Evolutionary conservation across 2,888 invertebrate species (phyloP).

Genomic region (Epsilonema sp.): DNA sequence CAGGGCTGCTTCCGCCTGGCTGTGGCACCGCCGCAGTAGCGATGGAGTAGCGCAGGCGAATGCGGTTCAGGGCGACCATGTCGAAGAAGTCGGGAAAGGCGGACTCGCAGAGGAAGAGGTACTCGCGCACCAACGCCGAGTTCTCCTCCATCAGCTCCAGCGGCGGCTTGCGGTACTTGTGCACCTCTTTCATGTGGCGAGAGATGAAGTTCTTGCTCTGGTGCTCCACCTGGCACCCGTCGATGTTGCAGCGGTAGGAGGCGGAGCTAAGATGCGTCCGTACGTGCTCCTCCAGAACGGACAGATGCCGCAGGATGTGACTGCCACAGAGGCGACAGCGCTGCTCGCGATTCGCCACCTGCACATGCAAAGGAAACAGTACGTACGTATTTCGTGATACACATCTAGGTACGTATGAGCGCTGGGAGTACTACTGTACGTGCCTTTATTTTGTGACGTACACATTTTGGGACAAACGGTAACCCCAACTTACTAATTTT

Average conservation of each 20-base stretch:
- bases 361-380: no score
- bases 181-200: constrained; percentile 12
- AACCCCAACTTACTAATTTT: no score
- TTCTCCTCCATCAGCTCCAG: constrained; percentile 1
- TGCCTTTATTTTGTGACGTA: no score
- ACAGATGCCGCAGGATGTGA: constrained; percentile 6
- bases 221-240: constrained; percentile 8
- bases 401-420: no score
- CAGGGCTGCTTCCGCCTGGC: no score
- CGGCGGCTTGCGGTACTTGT: constrained; percentile 8
- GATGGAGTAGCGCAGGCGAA: not conserved
- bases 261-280: constrained; percentile 9
- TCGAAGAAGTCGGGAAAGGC: constrained; percentile 2
- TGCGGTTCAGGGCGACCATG: not conserved
- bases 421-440: no score
- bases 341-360: constrained; percentile 8
- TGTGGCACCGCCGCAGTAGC: no score
- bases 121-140: not conserved
- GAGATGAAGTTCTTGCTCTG: constrained; percentile 9
- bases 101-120: not conserved
- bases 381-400: no score
- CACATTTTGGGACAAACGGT: no score
- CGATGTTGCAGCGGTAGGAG: constrained; percentile 7
- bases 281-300: constrained; percentile 11
- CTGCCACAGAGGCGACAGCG: constrained; percentile 9